Percentiles rank a stretch among this genome's conserved stretches.
phyloP scores from a whole-genome alignment of 2,113 vertebrate species.

The Mesocricetus auratus region DNA sequence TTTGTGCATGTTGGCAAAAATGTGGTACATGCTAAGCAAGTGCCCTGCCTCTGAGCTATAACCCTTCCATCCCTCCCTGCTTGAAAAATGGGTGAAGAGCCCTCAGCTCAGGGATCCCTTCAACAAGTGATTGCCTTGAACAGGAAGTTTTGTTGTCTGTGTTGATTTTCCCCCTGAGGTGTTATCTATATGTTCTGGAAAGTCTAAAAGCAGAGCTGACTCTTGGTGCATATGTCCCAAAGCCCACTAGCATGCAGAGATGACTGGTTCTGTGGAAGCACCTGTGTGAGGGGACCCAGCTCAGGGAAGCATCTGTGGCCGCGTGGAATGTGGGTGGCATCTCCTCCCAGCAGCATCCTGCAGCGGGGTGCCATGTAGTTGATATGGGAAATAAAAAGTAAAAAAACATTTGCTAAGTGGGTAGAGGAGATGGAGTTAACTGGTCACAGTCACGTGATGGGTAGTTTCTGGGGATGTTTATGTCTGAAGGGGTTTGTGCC shows the following conservation, averaged over 20 bases:
- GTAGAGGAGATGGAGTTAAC: not conserved
- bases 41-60: no score
- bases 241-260: not conserved
- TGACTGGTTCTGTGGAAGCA: not conserved
- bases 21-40: not conserved
- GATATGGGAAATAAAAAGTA: not conserved
- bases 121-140: not conserved
- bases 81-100: not conserved
- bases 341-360: not conserved
- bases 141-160: not conserved
- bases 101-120: not conserved
- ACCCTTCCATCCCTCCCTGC: not conserved
- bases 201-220: not conserved
- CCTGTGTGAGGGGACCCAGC: not conserved
- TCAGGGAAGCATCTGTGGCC: not conserved
- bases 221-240: not conserved
- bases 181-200: conserved; percentile 25
- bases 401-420: not conserved
- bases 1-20: not conserved
- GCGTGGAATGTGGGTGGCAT: not conserved
- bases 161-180: not conserved
- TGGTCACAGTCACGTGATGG: not conserved
- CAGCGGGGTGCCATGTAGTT: not conserved
- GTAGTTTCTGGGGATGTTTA: not conserved
- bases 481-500: not conserved